These are phyloP conservation scores for Brachionus paranguensis DNA, from an alignment of 1,140 invertebrate genomes.

Conservation along the genomic window DNA sequence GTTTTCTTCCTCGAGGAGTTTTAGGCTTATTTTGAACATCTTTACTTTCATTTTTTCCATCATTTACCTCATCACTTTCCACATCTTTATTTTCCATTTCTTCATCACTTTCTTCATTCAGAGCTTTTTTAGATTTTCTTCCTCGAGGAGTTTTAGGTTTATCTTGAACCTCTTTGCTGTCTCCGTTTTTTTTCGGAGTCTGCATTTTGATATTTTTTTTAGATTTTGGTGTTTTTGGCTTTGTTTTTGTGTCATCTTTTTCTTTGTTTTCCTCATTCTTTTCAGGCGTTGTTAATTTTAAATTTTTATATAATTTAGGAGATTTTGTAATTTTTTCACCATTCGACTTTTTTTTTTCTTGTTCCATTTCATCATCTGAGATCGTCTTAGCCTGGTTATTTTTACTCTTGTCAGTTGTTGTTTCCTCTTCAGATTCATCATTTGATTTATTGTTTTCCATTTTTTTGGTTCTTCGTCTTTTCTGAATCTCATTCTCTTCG, in stretches of 20 bases:
- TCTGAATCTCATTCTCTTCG: no score
- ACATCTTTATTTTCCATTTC: neutral
- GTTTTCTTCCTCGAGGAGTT: neutral
- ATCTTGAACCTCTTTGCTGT: neutral
- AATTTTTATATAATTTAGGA: no score
- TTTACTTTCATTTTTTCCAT: neutral
- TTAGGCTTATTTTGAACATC: neutral
- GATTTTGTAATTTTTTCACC: no score
- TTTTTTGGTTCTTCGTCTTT: no score
- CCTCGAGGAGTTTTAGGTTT: neutral
- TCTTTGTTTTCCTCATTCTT: neutral
- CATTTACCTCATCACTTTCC: neutral
- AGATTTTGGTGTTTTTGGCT: neutral
- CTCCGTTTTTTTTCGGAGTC: neutral
- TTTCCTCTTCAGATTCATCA: no score
- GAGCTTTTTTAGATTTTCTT: neutral
- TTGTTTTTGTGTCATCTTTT: neutral
- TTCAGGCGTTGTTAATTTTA: no score
- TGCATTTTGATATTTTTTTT: neutral
- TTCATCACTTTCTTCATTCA: neutral
- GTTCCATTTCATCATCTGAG: no score
- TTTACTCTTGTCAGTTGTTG: no score
- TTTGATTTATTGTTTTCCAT: no score
- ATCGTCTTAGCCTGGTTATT: no score
- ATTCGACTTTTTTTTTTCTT: no score